Evolutionary conservation across 35 echinoderm and acorn worm genomes (phyloP).

Genomic region (Hemicentrotus pulcherrimus): DNA sequence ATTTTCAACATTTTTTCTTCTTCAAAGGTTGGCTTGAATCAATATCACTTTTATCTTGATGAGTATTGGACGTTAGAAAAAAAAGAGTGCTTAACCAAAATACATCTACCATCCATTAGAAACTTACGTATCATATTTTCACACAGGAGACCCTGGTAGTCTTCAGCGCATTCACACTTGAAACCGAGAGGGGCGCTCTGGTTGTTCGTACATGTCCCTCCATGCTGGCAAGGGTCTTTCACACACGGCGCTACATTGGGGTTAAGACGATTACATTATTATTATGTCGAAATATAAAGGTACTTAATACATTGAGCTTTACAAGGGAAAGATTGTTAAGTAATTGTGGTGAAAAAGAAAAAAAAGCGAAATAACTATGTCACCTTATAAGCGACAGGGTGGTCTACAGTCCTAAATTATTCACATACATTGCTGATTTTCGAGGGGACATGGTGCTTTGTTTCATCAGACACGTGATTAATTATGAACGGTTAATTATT

Average conservation of each 20-base stretch:
- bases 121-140: constrained; percentile 37
- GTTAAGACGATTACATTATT: neutral
- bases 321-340: too few relatives aligned
- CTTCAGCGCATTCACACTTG: neutral
- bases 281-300: neutral
- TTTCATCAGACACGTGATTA: neutral
- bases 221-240: constrained; percentile 27
- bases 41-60: neutral
- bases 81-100: neutral
- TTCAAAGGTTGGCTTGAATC: neutral
- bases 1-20: neutral
- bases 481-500: neutral
- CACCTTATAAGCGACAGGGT: too few relatives aligned
- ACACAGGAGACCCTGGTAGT: constrained; percentile 10
- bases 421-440: too few relatives aligned
- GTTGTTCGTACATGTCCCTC: constrained; percentile 5
- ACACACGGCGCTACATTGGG: constrained; percentile 22
- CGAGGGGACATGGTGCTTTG: too few relatives aligned
- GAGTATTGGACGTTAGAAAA: neutral
- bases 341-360: too few relatives aligned
- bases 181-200: constrained; percentile 16
- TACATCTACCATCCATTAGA: neutral
- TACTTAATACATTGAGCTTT: too few relatives aligned
- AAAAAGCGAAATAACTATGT: too few relatives aligned
- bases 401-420: too few relatives aligned